These are phyloP conservation scores for Caenorhabditis auriculariae DNA, from an alignment of 2,888 invertebrate genomes.

Conservation along the genomic window DNA sequence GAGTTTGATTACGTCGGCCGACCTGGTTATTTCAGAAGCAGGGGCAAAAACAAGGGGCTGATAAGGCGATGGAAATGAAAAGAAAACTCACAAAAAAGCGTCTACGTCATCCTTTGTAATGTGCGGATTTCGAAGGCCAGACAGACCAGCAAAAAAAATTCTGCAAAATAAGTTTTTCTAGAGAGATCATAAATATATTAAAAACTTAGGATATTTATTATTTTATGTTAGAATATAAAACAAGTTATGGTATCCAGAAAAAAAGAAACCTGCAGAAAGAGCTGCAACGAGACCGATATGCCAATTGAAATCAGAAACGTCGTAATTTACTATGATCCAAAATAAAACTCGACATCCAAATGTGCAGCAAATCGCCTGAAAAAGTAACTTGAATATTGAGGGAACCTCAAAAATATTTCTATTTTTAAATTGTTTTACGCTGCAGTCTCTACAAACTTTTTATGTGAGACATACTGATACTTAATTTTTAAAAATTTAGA, in stretches of 20 bases:
- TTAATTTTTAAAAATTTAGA: no score
- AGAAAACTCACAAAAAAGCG: no score
- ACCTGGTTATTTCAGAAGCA: no score
- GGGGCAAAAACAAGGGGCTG: no score
- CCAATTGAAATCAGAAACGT: slow-evolving; percentile 35
- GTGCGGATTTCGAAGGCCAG: slow-evolving; percentile 35
- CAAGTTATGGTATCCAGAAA: background rate
- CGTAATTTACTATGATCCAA: slow-evolving; percentile 16
- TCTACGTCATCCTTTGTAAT: slow-evolving; percentile 28
- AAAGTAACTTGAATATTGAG: slow-evolving; percentile 13
- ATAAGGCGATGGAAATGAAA: no score
- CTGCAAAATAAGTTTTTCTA: slow-evolving; percentile 15
- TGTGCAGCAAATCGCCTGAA: slow-evolving; percentile 10
- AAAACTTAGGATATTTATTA: background rate
- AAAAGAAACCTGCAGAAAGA: slow-evolving; percentile 16
- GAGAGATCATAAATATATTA: background rate
- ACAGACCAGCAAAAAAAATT: slow-evolving; percentile 28
- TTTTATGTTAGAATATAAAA: no score
- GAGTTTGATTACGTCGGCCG: no score
- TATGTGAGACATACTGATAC: background rate
- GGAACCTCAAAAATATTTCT: slow-evolving; percentile 18
- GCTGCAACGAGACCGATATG: slow-evolving; percentile 27
- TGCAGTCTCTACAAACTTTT: background rate
- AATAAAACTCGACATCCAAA: slow-evolving; percentile 13
- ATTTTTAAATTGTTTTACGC: background rate